phyloP scores from a whole-genome alignment of 2,113 vertebrate genomes.

The Poicephalus meyeri region DNA sequence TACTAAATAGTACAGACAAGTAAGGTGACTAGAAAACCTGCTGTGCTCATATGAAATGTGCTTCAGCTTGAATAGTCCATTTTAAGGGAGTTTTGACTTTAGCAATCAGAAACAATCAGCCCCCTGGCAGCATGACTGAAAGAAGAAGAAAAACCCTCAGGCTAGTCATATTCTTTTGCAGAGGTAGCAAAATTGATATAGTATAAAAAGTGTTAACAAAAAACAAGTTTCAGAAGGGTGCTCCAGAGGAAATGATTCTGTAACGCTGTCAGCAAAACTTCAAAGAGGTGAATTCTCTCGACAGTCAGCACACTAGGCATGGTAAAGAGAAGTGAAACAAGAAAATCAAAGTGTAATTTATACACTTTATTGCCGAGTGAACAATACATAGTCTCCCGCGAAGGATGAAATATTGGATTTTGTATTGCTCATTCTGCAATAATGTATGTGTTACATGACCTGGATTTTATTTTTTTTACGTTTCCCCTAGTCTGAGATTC shows the following conservation, averaged over 20 bases:
- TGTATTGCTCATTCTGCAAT: not conserved
- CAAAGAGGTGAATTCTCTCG: conserved; percentile 28
- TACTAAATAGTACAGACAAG: conserved; percentile 24
- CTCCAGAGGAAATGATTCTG: conserved; percentile 43
- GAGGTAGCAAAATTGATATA: conserved; percentile 17
- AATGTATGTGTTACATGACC: not conserved
- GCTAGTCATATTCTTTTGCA: conserved; percentile 21
- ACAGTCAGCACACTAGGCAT: not conserved
- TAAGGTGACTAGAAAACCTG: conserved; percentile 31
- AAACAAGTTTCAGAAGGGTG: conserved; percentile 18
- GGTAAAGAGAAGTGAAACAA: conserved; percentile 20
- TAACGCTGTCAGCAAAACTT: conserved; percentile 26
- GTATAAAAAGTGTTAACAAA: conserved; percentile 9
- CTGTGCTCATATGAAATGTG: not conserved
- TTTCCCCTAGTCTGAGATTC: not conserved
- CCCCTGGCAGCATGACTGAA: conserved; percentile 42
- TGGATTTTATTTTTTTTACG: not conserved
- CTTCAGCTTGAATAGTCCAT: conserved; percentile 7
- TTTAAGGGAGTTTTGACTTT: conserved; percentile 27
- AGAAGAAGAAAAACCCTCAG: conserved; percentile 38
- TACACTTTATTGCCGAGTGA: not conserved
- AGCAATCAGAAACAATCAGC: conserved; percentile 44
- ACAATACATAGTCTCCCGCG: not conserved
- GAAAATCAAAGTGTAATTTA: conserved; percentile 61
- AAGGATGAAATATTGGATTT: conserved; percentile 44